Conservation (phyloP, 2,888 invertebrate genomes). For the Pachymerium ferrugineum region DNA sequence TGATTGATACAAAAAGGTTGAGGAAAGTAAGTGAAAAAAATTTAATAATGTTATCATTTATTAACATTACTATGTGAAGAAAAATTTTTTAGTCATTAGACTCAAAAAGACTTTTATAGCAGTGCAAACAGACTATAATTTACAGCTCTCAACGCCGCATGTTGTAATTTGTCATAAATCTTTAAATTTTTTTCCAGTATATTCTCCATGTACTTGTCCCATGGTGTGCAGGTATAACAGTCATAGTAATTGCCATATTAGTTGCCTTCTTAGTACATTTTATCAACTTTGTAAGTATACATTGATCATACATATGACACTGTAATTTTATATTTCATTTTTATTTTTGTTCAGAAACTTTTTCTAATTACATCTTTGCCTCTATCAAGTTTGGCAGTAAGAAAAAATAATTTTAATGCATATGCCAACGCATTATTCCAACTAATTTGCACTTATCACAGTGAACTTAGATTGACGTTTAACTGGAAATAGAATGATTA, state of each 20-base stretch:
- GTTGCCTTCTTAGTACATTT: slow-evolving; percentile 6
- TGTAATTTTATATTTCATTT: neutral
- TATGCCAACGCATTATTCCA: too few species aligned
- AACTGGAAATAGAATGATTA: too few species aligned
- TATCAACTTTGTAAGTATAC: slow-evolving; percentile 1
- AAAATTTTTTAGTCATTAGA: too few species aligned
- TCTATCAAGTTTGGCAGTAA: neutral
- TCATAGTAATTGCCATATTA: neutral
- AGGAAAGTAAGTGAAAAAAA: neutral
- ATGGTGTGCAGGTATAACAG: neutral
- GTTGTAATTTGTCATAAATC: neutral
- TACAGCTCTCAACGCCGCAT: too few species aligned
- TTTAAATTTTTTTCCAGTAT: neutral
- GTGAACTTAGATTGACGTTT: too few species aligned
- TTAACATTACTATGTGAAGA: too few species aligned
- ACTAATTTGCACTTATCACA: too few species aligned
- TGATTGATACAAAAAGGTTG: neutral
- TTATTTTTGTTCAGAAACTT: slow-evolving; percentile 9
- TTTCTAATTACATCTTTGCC: slow-evolving; percentile 17
- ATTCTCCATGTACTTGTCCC: neutral
- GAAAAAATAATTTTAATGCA: too few species aligned
- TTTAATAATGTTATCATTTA: too few species aligned
- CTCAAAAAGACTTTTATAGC: too few species aligned
- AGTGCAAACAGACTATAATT: too few species aligned
- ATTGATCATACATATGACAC: neutral